Evolutionary conservation across 2,797 vertebrate species (phyloP).

Genomic region (Acipenser transmontanus): DNA sequence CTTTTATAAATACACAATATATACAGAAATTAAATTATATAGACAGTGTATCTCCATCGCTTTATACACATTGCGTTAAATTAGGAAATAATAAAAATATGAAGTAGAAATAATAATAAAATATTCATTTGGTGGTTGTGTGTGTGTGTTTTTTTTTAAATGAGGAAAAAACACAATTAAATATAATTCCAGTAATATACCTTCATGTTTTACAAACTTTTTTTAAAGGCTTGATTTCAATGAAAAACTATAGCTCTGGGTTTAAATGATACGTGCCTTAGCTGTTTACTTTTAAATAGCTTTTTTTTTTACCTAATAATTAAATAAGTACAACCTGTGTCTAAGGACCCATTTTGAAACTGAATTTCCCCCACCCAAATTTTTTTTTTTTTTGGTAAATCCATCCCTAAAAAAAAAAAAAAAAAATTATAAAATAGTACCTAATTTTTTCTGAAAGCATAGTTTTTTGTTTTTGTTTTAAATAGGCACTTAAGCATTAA

Average conservation of each 20-base stretch:
- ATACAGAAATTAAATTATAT: conserved; percentile 64
- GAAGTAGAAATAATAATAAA: conserved; percentile 33
- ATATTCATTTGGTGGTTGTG: conserved; percentile 45
- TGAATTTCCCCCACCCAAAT: background rate
- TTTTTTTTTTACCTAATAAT: too few relatives aligned
- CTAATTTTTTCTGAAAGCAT: background rate
- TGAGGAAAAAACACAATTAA: background rate
- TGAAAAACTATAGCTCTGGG: too few relatives aligned
- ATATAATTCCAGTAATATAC: too few relatives aligned
- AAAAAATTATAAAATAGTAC: background rate
- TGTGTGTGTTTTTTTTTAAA: background rate
- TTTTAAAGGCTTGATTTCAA: too few relatives aligned
- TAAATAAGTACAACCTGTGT: too few relatives aligned
- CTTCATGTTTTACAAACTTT: too few relatives aligned
- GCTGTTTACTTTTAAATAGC: too few relatives aligned
- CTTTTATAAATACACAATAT: conserved; percentile 66
- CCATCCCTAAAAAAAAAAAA: too few relatives aligned
- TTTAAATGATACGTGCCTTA: too few relatives aligned
- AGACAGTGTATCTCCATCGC: conserved; percentile 42
- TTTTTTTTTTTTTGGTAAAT: too few relatives aligned
- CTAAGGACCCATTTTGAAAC: too few relatives aligned
- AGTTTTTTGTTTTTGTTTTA: background rate
- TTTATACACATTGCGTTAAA: conserved; percentile 68
- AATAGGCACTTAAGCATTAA: conserved; percentile 1
- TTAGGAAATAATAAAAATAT: conserved; percentile 38